Conservation (phyloP, 1,140 invertebrate genomes). For the Drosophila orosa region DNA sequence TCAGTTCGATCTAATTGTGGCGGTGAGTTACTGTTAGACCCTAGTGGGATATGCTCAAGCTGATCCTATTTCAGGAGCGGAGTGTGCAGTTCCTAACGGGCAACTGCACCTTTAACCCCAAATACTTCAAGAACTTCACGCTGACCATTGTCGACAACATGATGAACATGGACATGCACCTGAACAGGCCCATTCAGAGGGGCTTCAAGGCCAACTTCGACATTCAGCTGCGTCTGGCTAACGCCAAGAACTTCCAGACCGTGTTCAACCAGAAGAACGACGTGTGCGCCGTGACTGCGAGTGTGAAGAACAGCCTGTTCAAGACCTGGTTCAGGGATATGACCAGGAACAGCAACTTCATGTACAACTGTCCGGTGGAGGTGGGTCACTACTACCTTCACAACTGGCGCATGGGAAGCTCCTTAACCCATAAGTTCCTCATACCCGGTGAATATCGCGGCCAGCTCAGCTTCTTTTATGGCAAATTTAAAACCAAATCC, state of each 20-base stretch:
- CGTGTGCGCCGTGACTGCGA: slow-evolving; percentile 55
- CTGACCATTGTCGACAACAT: slow-evolving; percentile 34
- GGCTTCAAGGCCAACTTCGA: slow-evolving; percentile 65
- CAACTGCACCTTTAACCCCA: slow-evolving; percentile 45
- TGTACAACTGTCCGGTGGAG: slow-evolving; percentile 62
- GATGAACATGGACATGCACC: slow-evolving; percentile 59
- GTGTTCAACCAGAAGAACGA: slow-evolving; percentile 59
- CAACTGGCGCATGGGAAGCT: slow-evolving; percentile 55
- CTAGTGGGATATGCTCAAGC: not conserved
- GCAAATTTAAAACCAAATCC: slow-evolving; percentile 53
- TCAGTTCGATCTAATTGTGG: not conserved
- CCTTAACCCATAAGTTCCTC: slow-evolving; percentile 59
- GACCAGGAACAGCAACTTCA: slow-evolving; percentile 56
- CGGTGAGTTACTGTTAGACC: slow-evolving; percentile 4
- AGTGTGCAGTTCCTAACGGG: slow-evolving; percentile 36
- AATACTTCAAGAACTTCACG: slow-evolving; percentile 64
- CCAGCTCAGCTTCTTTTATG: slow-evolving; percentile 50
- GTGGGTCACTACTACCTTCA: slow-evolving; percentile 59
- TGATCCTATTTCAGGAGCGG: slow-evolving; percentile 46
- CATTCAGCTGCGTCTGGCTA: slow-evolving; percentile 61
- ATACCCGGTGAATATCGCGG: slow-evolving; percentile 67
- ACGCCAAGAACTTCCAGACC: slow-evolving; percentile 68
- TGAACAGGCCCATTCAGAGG: slow-evolving; percentile 40
- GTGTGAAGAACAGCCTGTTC: slow-evolving; percentile 56
- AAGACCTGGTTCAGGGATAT: slow-evolving; percentile 73